These are phyloP conservation scores for Amaurobius ferox DNA, from an alignment of 2,888 invertebrate genomes.

Conservation along the genomic window DNA sequence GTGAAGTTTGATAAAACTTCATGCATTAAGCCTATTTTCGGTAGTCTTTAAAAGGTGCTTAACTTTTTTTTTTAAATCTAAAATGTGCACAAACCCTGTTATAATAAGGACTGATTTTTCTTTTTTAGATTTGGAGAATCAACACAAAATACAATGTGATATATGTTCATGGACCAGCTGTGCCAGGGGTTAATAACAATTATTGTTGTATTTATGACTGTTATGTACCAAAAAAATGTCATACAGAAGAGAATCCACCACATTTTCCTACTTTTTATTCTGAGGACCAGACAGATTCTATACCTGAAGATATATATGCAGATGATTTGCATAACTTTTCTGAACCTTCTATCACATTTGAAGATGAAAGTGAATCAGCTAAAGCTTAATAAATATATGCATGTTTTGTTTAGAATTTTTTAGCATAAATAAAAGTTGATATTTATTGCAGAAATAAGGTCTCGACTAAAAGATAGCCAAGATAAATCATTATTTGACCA, in stretches of 20 bases:
- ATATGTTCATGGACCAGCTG: constrained; percentile 88
- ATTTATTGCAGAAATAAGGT: too few relatives aligned
- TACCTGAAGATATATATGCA: constrained; percentile 86
- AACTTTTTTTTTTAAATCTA: too few relatives aligned
- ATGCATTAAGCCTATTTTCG: too few relatives aligned
- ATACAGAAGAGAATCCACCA: constrained; percentile 79
- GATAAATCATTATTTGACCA: too few relatives aligned
- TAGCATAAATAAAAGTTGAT: too few relatives aligned
- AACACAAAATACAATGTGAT: constrained; percentile 96
- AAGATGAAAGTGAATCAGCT: constrained; percentile 76
- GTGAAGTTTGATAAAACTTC: too few relatives aligned
- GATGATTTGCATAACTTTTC: constrained; percentile 86
- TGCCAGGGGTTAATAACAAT: constrained; percentile 89
- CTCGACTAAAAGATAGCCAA: too few relatives aligned
- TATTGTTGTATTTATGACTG: constrained; percentile 90
- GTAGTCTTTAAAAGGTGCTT: too few relatives aligned
- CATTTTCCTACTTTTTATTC: constrained; percentile 89
- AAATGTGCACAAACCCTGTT: too few relatives aligned
- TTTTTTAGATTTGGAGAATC: constrained; percentile 88
- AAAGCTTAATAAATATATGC: too few relatives aligned
- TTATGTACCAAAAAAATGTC: constrained; percentile 81
- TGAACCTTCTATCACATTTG: constrained; percentile 84
- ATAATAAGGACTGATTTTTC: too few relatives aligned
- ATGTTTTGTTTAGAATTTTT: too few relatives aligned
- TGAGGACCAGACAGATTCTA: constrained; percentile 80